Evolutionary conservation across 2,888 invertebrate species (phyloP).

Genomic region (Dicyrtoma fusca): DNA sequence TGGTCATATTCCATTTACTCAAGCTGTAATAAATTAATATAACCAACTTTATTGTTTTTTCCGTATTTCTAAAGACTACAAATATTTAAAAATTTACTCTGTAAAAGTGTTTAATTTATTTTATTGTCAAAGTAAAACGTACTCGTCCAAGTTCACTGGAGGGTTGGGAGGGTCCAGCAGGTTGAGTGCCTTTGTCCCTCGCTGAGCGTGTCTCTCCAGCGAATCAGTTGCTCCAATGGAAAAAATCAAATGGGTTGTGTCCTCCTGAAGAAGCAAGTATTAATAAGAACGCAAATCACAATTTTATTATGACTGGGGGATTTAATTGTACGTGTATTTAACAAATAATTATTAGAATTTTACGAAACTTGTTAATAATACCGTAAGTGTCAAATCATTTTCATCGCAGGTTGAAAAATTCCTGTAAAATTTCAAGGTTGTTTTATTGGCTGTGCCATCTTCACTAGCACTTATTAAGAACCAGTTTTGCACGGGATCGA

Average conservation of each 20-base stretch:
- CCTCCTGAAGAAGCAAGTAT: neutral
- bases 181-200: constrained; percentile 5
- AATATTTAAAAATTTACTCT: neutral
- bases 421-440: neutral
- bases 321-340: too few relatives aligned
- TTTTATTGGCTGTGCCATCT: neutral
- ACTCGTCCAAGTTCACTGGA: neutral
- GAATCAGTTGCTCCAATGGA: constrained; percentile 3
- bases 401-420: constrained; percentile 1
- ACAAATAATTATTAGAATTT: too few relatives aligned
- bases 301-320: too few relatives aligned
- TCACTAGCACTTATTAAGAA: neutral
- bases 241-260: constrained; percentile 14
- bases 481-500: constrained; percentile 10
- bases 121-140: neutral
- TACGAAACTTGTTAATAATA: neutral
- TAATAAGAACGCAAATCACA: neutral
- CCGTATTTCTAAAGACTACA: neutral
- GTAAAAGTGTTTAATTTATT: neutral
- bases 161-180: constrained; percentile 12
- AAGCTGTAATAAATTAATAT: constrained; percentile 6
- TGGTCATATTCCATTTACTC: constrained; percentile 11
- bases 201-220: neutral
- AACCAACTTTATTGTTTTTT: neutral
- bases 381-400: constrained; percentile 1